Evolutionary conservation across 1,140 invertebrate genomes (phyloP), one percentile per base, ranked within the genome.

Genomic region (Panagrolaimus sp.): DNA sequence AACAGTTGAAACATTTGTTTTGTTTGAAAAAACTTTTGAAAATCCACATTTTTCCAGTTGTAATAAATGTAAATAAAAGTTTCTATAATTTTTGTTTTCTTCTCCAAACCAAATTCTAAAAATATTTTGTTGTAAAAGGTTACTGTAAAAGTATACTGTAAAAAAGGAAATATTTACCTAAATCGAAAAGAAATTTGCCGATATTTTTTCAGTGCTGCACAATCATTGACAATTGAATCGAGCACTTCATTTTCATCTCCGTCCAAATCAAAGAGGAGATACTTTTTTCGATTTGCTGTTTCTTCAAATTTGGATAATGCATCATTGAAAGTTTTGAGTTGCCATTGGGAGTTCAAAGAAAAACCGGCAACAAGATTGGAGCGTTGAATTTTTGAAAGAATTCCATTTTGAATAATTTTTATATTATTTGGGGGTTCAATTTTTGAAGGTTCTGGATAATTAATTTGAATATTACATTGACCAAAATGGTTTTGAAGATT

Each of bases 91-190:
- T 10, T 21, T 58, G 17, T 58, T 58, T 58, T 58, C 52, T 58
- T 58, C 52, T 21, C 52, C 52, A 28, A 24, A 58, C 21, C 21
- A 58, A 12, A 58, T 28, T 24, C 52, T 58, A n/a, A 58, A 58
- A 58, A 58, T 21, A 28, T 1, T 2, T 38, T 38, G 17, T 55
- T 55, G 10, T 55, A n/a, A 55, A 55, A 2, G 21, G 7, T 38
- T 38, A 38, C 32, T 38, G 32, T 55, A 9, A 28, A 21, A 2
- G 15, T n/a, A n/a, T n/a, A 38, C 32, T 4, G 2, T 38, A 38
- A 38, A n/a, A 55, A 55, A n/a, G n/a, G n/a, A n/a, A n/a, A n/a
- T n/a, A n/a, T n/a, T 52, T 52, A 58, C 52, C 52, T 58, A 21
- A 58, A 21, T 21, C 52, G 21, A 21, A 58, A 14, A n/a, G 52